Percentiles rank a stretch among this genome's conserved stretches.
These are phyloP conservation scores for Rhopilema esculentum DNA, from an alignment of 30 jellyfish, hydroid and myxozoan genomes.

Conservation along the genomic window DNA sequence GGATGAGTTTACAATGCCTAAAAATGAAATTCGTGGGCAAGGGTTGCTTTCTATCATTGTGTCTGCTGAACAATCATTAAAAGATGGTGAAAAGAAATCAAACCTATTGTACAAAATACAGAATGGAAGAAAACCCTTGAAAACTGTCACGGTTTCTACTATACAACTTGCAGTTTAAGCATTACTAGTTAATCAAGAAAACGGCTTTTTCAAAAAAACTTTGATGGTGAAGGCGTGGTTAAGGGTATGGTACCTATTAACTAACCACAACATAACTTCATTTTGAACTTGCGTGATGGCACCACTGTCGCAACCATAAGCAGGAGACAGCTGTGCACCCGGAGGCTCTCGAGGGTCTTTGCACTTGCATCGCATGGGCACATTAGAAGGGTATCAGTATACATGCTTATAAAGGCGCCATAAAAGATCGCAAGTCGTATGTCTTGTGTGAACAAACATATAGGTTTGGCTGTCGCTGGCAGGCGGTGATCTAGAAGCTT, in stretches of 20 bases:
- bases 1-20: too few species aligned
- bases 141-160: too few species aligned
- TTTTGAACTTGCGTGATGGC: neutral
- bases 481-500: neutral
- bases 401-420: constrained; percentile 33
- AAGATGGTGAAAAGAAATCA: too few species aligned
- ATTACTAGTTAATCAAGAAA: too few species aligned
- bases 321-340: neutral
- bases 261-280: neutral
- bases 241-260: neutral
- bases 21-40: too few species aligned
- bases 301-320: neutral
- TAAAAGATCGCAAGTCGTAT: neutral
- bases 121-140: too few species aligned
- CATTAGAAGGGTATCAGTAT: neutral
- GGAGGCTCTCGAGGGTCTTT: neutral
- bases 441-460: neutral
- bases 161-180: too few species aligned
- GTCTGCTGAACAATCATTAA: too few species aligned
- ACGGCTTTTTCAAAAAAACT: too few species aligned
- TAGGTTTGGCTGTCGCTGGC: neutral
- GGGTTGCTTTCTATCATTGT: too few species aligned
- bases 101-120: too few species aligned
- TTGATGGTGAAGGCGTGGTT: neutral
- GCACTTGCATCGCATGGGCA: neutral